phyloP scores from a whole-genome alignment of 2,888 invertebrate species.

The Cheilosia scutellata region DNA sequence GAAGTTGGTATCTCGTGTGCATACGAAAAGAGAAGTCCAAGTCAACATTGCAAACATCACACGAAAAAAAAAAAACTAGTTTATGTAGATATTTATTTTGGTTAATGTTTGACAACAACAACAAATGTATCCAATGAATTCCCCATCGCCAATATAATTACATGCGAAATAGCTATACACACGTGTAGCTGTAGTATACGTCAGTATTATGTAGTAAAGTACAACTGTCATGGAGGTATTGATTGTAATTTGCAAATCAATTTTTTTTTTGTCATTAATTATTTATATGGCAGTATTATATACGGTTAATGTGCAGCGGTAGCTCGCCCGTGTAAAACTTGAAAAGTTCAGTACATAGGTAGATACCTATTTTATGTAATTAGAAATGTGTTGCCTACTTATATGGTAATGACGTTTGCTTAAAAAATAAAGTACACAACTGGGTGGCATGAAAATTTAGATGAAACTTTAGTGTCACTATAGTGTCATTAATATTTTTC shows the following conservation, averaged over 20 bases:
- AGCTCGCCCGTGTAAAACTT: background rate
- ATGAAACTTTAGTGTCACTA: too few relatives aligned
- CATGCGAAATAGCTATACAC: too few relatives aligned
- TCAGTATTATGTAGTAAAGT: too few relatives aligned
- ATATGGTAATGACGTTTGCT: background rate
- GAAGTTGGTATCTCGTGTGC: slow-evolving; percentile 19
- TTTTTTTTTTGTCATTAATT: slow-evolving; percentile 34
- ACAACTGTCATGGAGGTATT: background rate
- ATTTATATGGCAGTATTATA: slow-evolving; percentile 38
- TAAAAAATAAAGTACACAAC: too few relatives aligned
- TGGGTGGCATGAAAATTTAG: too few relatives aligned
- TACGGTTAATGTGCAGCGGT: background rate
- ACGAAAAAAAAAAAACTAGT: slow-evolving; percentile 24
- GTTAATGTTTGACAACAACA: slow-evolving; percentile 24
- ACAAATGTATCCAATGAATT: slow-evolving; percentile 18
- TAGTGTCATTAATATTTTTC: too few relatives aligned
- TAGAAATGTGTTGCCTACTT: too few relatives aligned
- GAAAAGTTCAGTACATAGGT: background rate
- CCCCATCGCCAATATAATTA: background rate
- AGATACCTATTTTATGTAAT: background rate
- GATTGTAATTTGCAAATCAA: slow-evolving; percentile 48
- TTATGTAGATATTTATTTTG: slow-evolving; percentile 24
- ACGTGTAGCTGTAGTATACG: too few relatives aligned
- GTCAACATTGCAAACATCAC: slow-evolving; percentile 15
- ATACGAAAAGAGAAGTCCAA: slow-evolving; percentile 9